Evolutionary conservation across 1,140 invertebrate species (phyloP), one percentile per base, ranked within the genome.

Genomic region (Zophobas atratus): DNA sequence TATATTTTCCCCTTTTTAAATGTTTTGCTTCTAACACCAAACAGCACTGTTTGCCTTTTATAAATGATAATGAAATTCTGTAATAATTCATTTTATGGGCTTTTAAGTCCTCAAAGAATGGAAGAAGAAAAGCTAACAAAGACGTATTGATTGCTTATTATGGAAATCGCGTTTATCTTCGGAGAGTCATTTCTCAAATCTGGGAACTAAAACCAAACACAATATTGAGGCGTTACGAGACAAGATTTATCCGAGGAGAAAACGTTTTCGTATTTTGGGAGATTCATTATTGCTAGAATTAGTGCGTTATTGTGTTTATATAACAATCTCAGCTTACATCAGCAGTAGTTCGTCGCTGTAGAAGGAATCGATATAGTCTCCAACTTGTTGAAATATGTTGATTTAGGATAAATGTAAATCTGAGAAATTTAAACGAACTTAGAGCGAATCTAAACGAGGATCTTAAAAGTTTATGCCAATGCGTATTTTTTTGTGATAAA

Each of bases 131-230:
- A 20, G 49, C n/a, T 51, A 51, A 2, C 43, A 46, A 46, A 4
- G 8, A 46, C 43, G 49, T 51, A 51, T 51, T 51, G 49, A 51
- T 51, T 51, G n/a, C 49, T 46, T 46, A 51, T 51, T 51, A 51
- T 51, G n/a, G 49, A 51, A 51, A 51, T 51, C 49, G 2, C n/a
- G 49, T 51, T 51, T 20, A 51, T 51, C 20, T 51, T 20, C 3
- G 3, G 3, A 51, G 6, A 3, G n/a, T 20, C 6, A 51, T 51
- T 51, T 51, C 49, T 51, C 49, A 20, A 51, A 51, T 4, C 3
- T 51, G 49, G 4, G 6, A 51, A 20, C 49, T 51, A 20, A 20
- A 51, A 4, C 49, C 4, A 51, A 20, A 51, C 43, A 4, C 3
- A 20, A 51, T 20, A 20, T 51, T 51, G n/a, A 20, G 8, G 3